Base-by-base conservation (phyloP, 2,797 vertebrate genomes). In the Cercopithecus mitis region DNA sequence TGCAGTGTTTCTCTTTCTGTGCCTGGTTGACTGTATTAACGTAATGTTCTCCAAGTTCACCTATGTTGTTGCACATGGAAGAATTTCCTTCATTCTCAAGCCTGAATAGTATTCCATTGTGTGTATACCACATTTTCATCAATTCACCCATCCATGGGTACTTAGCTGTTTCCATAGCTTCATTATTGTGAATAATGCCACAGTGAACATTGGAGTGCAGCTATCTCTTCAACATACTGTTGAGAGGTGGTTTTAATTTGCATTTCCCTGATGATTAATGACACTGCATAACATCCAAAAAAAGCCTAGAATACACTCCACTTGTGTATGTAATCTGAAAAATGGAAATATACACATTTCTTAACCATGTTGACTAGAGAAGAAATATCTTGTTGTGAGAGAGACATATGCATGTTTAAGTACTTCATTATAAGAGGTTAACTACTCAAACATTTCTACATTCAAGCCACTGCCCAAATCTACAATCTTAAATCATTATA, bases 11-110 rank as follows among this genome's bases (percentile, higher is more conserved):
- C 17, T 45, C 39, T 80, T 90, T 41, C 14, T 75, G 52, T 39
- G 6, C 27, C 22, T 61, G 39, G 12, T 1, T 45, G 27, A 39
- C 0, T 70, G 45, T 7, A n/a, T 25, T 22, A 67, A 25, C 10
- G 41, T 4, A 27, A 36, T 2, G 3, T 15, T 19, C 52, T 17
- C 24, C 11, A 5, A 58, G 58, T 58, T 79, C 41, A n/a, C 52
- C 33, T 22, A 2, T 6, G 47, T 36, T 33, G 19, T 43, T 14
- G 13, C 1, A 36, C 1, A 1, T 50, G 39, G n/a, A 10, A 27
- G 20, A 12, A 33, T 33, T 79, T 8, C 50, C 30, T 70, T 70
- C 58, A 12, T 17, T 30, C 52, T 55, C 7, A 12, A 36, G 57
- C n/a, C 9, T 45, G n/a, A 19, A 2, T 85, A 45, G 27, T 25